Evolutionary conservation across 2,888 invertebrate species (phyloP).

Genomic region (Odontomyia ornata): DNA sequence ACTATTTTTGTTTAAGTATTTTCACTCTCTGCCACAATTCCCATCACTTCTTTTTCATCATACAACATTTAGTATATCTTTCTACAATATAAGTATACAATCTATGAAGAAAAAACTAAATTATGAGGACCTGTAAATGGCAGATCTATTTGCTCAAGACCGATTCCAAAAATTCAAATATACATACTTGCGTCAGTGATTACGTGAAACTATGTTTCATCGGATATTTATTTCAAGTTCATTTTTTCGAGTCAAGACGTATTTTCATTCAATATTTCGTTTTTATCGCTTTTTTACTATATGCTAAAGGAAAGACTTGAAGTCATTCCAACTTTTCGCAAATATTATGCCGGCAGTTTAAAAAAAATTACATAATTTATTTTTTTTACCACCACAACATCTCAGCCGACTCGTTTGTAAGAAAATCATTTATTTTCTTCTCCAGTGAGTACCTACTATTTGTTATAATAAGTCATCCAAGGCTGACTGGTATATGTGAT

Average conservation of each 20-base stretch:
- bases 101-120: too few relatives aligned
- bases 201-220: background rate
- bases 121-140: background rate
- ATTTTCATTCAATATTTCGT: too few relatives aligned
- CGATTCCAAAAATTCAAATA: background rate
- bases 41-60: too few relatives aligned
- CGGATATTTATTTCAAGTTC: background rate
- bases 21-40: too few relatives aligned
- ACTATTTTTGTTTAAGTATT: too few relatives aligned
- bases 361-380: background rate
- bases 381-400: too few relatives aligned
- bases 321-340: background rate
- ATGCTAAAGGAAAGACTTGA: too few relatives aligned
- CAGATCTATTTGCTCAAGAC: conserved; percentile 3
- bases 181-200: background rate
- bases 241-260: background rate
- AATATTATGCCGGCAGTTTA: background rate
- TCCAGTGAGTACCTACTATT: background rate
- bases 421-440: background rate
- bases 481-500: conserved; percentile 8
- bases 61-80: too few relatives aligned
- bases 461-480: conserved; percentile 12
- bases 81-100: too few relatives aligned
- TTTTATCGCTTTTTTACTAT: too few relatives aligned
- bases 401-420: too few relatives aligned